These are phyloP conservation scores for Nemurella pictetii DNA, from an alignment of 2,888 invertebrate genomes.

Conservation along the genomic window DNA sequence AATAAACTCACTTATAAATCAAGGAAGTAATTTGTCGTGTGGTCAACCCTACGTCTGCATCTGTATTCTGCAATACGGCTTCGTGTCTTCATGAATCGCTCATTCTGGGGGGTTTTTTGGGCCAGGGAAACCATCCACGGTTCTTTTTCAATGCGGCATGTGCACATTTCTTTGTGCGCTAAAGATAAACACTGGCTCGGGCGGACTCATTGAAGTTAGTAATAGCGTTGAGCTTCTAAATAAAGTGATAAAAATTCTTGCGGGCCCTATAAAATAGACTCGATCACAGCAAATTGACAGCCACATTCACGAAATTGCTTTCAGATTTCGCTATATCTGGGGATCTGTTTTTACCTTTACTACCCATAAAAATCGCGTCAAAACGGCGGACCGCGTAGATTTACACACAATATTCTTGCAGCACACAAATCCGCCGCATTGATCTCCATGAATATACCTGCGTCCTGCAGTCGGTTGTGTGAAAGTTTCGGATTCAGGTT, in stretches of 20 bases:
- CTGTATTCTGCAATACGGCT: too few relatives aligned
- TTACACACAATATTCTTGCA: too few relatives aligned
- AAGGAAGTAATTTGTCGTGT: too few relatives aligned
- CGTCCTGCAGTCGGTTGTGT: not conserved
- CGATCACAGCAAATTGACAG: not conserved
- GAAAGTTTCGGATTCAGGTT: not conserved
- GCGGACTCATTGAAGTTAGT: too few relatives aligned
- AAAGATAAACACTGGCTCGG: too few relatives aligned
- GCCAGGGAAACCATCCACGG: too few relatives aligned
- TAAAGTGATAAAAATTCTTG: not conserved
- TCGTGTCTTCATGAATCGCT: too few relatives aligned
- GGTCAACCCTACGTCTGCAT: too few relatives aligned
- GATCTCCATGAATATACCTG: not conserved
- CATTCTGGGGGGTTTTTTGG: too few relatives aligned
- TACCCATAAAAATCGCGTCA: not conserved
- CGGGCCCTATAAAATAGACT: not conserved
- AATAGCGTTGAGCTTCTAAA: not conserved
- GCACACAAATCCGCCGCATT: not conserved
- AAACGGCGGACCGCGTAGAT: not conserved
- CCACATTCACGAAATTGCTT: not conserved
- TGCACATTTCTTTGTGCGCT: too few relatives aligned
- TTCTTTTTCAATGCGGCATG: too few relatives aligned
- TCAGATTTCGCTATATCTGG: not conserved
- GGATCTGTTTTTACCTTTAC: not conserved
- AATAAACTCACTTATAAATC: too few relatives aligned